Base-by-base conservation (phyloP, 2,797 vertebrate species). In the Neosalanx taihuensis region DNA sequence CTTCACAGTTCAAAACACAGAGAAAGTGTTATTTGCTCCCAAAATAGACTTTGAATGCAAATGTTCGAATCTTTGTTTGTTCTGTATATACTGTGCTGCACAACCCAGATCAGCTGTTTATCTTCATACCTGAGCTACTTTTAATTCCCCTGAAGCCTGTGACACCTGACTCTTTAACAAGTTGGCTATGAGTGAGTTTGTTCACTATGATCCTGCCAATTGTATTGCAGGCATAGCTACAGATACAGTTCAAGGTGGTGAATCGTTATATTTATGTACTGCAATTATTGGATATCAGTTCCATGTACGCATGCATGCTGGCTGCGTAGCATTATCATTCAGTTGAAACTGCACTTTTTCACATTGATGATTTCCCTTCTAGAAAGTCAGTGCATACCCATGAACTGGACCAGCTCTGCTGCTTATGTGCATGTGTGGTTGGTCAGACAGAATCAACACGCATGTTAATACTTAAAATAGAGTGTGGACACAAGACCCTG, bases 381-480 rank as follows among this genome's bases (percentile, higher is more conserved):
- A 29, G 65, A 67, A 67, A 53, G 6, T 35, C 9, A n/a, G 29
- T 56, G 6, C 51, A 30, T 4, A 30, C 66, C 26, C 29, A 20
- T 67, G 13, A 67, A 51, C 64, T 3, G 70, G 41, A 46, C 29
- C 63, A 71, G 37, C 58, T 70, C 71, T 75, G 51, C 30, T 18
- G 31, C 75, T 87, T 88, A 70, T 71, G 35, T 9, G 35, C 12
- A 12, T 5, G 62, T 70, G 67, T 76, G 71, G 72, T 78, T 72
- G 72, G 72, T 75, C 75, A 76, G 70, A 67, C 75, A 75, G 64
- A 67, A 67, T 69, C 76, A 77, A 63, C 64, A 67, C 70, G 70
- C 74, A 73, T 79, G 79, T 69, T 71, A 33, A 74, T 51, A 75
- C 90, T 81, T 86, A 93, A 93, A 93, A 94, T 93, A 94, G 92